Base-by-base conservation (phyloP, 2,113 vertebrate species). In the Apteryx owenii region DNA sequence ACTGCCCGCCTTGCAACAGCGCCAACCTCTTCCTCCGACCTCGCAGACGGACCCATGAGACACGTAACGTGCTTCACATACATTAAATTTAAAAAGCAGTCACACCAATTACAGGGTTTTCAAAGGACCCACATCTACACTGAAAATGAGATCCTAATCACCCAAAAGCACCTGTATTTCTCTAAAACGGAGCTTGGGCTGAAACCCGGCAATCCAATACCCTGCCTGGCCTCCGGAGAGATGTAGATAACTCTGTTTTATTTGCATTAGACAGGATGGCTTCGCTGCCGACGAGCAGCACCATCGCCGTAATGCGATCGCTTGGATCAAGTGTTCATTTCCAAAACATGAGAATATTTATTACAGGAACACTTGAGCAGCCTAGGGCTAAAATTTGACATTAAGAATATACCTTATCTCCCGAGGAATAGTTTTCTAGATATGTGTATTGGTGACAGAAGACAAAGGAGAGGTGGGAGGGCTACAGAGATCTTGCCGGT, bases 241-340 rank as follows among this genome's bases (percentile, higher is more conserved):
- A 1, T 2, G 61, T 1, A 18, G 62, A 29, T 2, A 46, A 2
- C 31, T 1, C 0, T 0, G 21, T 7, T n/a, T 78, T 2, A 36
- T 76, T 10, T 8, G 78, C 65, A 10, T 7, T 4, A 22, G 51
- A 4, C 53, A 2, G 6, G 7, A 12, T 40, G 5, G 68, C 84
- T 76, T 64, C 17, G 12, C 89, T 7, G 0, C 0, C 2, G 0
- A 10, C 4, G 0, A 9, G 14, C 31, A 2, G 71, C 65, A 6
- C 12, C 5, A 17, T 26, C 1, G 54, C 79, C 0, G 93, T 85
- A 96, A 96, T 0, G 7, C 6, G 93, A 97, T 90, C 96, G 0
- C 85, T 7, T 4, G 65, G 85, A 86, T 96, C 93, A 1, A 25
- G 90, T 96, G 90, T 5, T 94, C 92, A n/a, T 97, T 82, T 44